Conservation (phyloP, 2,113 vertebrate species). For the Silurus asotus region DNA sequence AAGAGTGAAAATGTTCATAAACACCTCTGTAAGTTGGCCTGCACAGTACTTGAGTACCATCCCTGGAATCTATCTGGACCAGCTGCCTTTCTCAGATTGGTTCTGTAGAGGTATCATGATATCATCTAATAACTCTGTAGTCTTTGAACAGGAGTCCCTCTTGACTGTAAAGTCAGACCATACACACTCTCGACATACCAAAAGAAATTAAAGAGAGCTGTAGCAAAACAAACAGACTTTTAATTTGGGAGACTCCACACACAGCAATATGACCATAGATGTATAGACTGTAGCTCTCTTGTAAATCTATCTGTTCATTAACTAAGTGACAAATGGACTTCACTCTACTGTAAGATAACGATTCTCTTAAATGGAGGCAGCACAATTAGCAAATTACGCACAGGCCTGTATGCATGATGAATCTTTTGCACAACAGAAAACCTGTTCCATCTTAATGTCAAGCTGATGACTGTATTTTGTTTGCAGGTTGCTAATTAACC, state of each 20-base stretch:
- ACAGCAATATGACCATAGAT: neutral
- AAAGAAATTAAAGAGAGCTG: neutral
- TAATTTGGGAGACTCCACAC: neutral
- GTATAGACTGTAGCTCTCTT: neutral
- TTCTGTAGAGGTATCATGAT: neutral
- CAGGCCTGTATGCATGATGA: neutral
- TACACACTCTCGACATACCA: neutral
- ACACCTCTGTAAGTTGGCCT: too few relatives aligned
- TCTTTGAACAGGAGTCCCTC: neutral
- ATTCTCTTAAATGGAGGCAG: neutral
- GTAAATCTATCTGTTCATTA: neutral
- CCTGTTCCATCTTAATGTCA: neutral
- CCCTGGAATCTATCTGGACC: neutral
- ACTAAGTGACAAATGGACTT: neutral
- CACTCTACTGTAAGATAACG: neutral
- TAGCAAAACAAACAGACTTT: neutral
- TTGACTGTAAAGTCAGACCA: neutral
- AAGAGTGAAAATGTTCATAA: too few relatives aligned
- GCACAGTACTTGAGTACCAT: too few relatives aligned
- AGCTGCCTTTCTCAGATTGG: neutral
- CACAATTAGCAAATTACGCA: neutral
- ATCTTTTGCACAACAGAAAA: conserved; percentile 8
- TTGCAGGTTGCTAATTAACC: conserved; percentile 29
- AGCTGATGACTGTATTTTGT: conserved; percentile 14
- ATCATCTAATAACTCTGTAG: neutral